phyloP scores from a whole-genome alignment of 2,113 vertebrate species.

The Cryptoleucopteryx plumbea region DNA sequence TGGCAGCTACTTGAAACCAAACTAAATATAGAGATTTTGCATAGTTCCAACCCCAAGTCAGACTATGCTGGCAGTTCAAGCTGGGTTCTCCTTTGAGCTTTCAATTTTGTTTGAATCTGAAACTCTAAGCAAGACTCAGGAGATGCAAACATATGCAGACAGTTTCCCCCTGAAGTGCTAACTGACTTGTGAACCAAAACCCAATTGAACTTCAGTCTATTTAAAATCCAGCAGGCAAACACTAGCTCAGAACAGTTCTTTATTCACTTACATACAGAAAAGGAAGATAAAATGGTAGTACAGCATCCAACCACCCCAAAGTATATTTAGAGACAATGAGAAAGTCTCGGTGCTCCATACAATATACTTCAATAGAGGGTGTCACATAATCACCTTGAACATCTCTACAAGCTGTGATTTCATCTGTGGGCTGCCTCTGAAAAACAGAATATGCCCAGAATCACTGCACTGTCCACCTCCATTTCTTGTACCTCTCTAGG shows the following conservation, averaged over 20 bases:
- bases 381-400: neutral
- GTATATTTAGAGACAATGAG: neutral
- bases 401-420: neutral
- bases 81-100: constrained; percentile 9
- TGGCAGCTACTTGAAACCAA: constrained; percentile 37
- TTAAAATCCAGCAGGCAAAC: neutral
- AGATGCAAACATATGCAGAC: constrained; percentile 33
- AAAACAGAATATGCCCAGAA: neutral
- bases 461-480: neutral
- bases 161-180: constrained; percentile 22
- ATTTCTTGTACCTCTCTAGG: neutral
- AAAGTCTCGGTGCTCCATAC: neutral
- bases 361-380: neutral
- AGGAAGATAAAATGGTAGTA: neutral
- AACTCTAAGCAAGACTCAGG: constrained; percentile 12
- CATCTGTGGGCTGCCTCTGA: neutral
- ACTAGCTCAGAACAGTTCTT: neutral
- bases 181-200: constrained; percentile 37
- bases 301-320: neutral
- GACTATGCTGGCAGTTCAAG: neutral
- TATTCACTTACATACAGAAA: neutral
- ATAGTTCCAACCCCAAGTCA: constrained; percentile 6
- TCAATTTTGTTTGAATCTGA: constrained; percentile 1
- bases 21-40: constrained; percentile 41
- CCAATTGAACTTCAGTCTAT: constrained; percentile 14